A percentile compares a stretch with the other conserved stretches of the same genome.
phyloP scores from a whole-genome alignment of 2,888 invertebrate genomes.

The Diarsia mendica region DNA sequence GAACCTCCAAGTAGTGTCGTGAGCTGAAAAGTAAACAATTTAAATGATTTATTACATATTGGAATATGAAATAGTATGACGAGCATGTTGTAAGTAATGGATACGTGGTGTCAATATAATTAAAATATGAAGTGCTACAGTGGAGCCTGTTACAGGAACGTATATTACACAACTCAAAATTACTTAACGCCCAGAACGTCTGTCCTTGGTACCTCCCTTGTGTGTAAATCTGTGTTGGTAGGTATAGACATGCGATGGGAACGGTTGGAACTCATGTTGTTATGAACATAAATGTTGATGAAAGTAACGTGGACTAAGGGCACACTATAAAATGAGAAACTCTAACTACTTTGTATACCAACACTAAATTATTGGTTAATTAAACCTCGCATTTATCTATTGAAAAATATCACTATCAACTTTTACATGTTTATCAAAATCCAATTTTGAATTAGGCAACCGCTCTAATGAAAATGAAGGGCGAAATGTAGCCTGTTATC shows the following conservation, averaged over 20 bases:
- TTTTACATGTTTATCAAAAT: background rate
- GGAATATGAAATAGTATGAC: background rate
- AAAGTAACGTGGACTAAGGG: background rate
- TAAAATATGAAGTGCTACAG: background rate
- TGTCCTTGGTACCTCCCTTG: background rate
- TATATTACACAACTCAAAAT: too few species aligned
- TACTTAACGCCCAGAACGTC: too few species aligned
- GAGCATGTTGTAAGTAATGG: background rate
- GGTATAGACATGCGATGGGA: background rate
- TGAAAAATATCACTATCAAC: background rate
- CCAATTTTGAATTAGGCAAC: background rate
- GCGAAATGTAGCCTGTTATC: background rate
- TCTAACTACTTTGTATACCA: too few species aligned
- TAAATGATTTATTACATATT: background rate
- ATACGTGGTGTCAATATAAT: background rate
- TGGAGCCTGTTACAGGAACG: background rate
- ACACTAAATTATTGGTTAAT: constrained; percentile 5
- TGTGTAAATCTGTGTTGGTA: background rate
- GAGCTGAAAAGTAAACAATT: constrained; percentile 69
- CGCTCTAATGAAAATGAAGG: background rate
- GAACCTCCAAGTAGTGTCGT: constrained; percentile 70
- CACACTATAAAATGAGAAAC: background rate
- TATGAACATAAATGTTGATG: background rate
- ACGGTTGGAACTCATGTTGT: background rate
- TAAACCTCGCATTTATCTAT: background rate